These are phyloP conservation scores for Ochlodes sylvanus DNA, from an alignment of 2,888 invertebrate species.

Conservation along the genomic window DNA sequence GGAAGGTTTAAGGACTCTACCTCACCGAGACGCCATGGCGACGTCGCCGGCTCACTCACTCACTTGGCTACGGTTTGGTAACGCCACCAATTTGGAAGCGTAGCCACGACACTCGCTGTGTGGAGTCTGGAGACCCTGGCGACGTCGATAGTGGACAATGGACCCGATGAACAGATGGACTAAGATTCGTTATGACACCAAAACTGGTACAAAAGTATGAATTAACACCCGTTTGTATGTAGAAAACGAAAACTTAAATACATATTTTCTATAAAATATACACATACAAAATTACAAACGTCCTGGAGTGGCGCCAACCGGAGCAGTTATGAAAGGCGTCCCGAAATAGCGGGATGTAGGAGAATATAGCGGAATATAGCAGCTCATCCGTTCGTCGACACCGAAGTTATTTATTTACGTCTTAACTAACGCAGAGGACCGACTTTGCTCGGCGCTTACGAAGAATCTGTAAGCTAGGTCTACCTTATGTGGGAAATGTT, in stretches of 20 bases:
- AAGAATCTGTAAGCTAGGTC: neutral
- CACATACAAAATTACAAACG: conserved; percentile 11
- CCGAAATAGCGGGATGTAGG: conserved; percentile 24
- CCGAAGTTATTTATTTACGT: conserved; percentile 7
- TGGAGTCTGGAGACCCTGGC: too few relatives aligned
- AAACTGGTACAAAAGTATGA: neutral
- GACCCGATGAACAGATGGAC: neutral
- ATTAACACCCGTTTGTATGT: neutral
- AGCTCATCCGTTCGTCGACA: conserved; percentile 13
- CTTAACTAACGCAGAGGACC: neutral
- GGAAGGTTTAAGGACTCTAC: too few relatives aligned
- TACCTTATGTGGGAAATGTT: too few relatives aligned
- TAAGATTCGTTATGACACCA: neutral
- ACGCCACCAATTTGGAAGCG: too few relatives aligned
- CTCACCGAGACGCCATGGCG: too few relatives aligned
- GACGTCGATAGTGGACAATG: neutral
- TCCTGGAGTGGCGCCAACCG: conserved; percentile 30
- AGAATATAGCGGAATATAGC: conserved; percentile 19
- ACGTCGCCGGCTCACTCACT: too few relatives aligned
- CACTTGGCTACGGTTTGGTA: too few relatives aligned
- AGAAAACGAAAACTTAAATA: neutral
- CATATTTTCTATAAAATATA: conserved; percentile 1
- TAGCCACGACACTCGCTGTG: too few relatives aligned
- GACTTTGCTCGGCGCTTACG: neutral
- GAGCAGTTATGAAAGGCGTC: conserved; percentile 34